Base-by-base conservation (phyloP, 2,888 invertebrate genomes). In the Dasypolia templi region DNA sequence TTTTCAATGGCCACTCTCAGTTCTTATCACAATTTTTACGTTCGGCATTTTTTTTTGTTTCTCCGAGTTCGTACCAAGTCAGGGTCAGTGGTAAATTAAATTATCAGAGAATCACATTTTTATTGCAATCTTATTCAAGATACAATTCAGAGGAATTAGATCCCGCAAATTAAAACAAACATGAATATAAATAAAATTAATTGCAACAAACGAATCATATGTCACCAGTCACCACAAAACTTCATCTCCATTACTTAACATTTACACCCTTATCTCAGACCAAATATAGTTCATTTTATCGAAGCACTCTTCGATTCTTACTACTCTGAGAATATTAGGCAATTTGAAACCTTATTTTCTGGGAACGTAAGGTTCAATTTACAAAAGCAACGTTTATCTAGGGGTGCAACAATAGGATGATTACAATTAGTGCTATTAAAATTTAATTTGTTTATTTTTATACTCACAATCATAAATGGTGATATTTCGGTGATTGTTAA, bases 371-470 rank as follows among this genome's bases (percentile, higher is more conserved):
- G 26, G n/a, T 56, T 59, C 35, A 74, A 32, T 63, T 80, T 82
- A 9, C 1, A 26, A 6, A 46, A n/a, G 12, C 32, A 64, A 29
- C 3, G 12, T 22, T 29, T 9, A 14, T n/a, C 19, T 19, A 63
- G 51, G 79, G 82, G 53, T 49, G 46, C 2, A 19, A 17, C 0
- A 56, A 49, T 53, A 26, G 82, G 62, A 78, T 72, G 82, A 76
- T 63, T 35, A 72, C 32, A 77, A 76, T 73, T 72, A 69, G 61
- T 44, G 26, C 69, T 84, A 87, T 88, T 86, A 89, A 87, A 78
- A 62, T 77, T 79, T 88, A 88, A 90, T 91, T 91, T 89, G 91
- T 91, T 91, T 91, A 88, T 91, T 88, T 87, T 86, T 85, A 75
- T 82, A 29, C 51, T 82, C n/a, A 69, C 69, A 79, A 76, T 82